Conservation (phyloP, 2,888 invertebrate genomes). For the Apocheima hispidaria region DNA sequence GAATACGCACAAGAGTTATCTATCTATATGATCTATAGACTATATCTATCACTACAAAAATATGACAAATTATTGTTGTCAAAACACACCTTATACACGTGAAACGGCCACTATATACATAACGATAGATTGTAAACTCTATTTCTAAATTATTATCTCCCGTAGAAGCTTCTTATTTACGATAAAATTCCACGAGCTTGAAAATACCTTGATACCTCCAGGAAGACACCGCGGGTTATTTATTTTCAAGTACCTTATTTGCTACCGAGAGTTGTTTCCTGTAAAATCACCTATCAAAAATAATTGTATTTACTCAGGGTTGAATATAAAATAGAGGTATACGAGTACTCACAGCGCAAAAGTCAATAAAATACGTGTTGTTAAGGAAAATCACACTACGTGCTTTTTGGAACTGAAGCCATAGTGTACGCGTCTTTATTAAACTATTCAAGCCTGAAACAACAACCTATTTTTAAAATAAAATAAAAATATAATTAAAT, state of each 20-base stretch:
- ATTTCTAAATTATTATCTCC: constrained; percentile 4
- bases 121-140: background rate
- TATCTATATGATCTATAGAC: too few relatives aligned
- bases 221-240: constrained; percentile 16
- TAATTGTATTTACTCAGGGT: constrained; percentile 20
- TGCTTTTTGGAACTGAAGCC: too few relatives aligned
- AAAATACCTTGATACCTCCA: constrained; percentile 23
- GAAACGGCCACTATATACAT: background rate
- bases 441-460: too few relatives aligned
- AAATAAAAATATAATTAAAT: too few relatives aligned
- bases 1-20: too few relatives aligned
- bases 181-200: constrained; percentile 8
- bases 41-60: too few relatives aligned
- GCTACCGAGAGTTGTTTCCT: background rate
- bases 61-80: too few relatives aligned
- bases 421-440: too few relatives aligned
- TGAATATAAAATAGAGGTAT: background rate
- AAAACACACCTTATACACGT: too few relatives aligned
- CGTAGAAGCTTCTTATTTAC: constrained; percentile 1
- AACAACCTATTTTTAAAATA: too few relatives aligned
- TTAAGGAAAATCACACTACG: too few relatives aligned
- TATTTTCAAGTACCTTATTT: constrained; percentile 13
- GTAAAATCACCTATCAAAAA: constrained; percentile 21
- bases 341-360: background rate
- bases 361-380: too few relatives aligned